A percentile compares a stretch with the other conserved stretches of the same genome.
Evolutionary conservation across 23 tunicate species (phyloP).

Genomic region (Aplidium turbinatum): DNA sequence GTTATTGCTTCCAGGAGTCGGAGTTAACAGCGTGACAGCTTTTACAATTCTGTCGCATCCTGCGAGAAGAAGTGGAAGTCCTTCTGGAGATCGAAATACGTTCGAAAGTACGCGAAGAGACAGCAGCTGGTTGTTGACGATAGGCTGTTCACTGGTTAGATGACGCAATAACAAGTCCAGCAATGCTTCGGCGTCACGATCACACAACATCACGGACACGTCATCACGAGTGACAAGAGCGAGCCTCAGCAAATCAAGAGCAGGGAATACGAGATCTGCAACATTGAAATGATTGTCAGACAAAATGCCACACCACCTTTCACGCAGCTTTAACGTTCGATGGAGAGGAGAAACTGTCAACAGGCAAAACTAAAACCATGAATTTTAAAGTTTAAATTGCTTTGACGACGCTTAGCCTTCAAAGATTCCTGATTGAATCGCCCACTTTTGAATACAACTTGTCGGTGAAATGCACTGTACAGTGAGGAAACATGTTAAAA

Average conservation of each 20-base stretch:
- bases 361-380: too few relatives aligned
- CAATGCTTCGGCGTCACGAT: conserved; percentile 17
- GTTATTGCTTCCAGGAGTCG: conserved; percentile 36
- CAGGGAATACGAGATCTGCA: conserved; percentile 38
- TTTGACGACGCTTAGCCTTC: too few relatives aligned
- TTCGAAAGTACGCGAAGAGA: conserved; percentile 62
- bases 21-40: background rate
- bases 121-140: conserved; percentile 22
- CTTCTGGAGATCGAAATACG: conserved; percentile 34
- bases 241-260: conserved; percentile 46
- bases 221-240: conserved; percentile 28
- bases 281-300: too few relatives aligned
- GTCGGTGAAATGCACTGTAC: too few relatives aligned
- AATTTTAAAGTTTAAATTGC: background rate
- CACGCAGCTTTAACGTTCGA: too few relatives aligned
- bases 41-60: conserved; percentile 33
- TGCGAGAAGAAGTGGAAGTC: conserved; percentile 37
- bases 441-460: too few relatives aligned
- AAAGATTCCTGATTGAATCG: too few relatives aligned
- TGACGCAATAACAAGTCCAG: conserved; percentile 29
- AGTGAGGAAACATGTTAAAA: too few relatives aligned
- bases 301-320: too few relatives aligned
- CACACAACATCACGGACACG: conserved; percentile 34
- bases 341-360: too few relatives aligned
- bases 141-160: conserved; percentile 8